These are phyloP conservation scores for Dendrolimus pini DNA, from an alignment of 2,888 invertebrate genomes.

Conservation along the genomic window DNA sequence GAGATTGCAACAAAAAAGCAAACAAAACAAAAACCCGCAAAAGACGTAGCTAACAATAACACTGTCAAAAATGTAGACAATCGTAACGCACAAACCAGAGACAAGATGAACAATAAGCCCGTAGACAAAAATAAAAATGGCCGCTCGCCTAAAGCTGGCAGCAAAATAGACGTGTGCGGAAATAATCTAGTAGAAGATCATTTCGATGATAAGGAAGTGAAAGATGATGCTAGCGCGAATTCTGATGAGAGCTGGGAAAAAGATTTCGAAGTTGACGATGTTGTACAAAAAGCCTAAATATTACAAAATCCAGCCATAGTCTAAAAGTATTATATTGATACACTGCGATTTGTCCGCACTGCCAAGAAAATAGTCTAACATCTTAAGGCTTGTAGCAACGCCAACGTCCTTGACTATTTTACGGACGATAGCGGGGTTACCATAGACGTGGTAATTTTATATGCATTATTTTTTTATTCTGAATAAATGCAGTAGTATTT, in stretches of 20 bases:
- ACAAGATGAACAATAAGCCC: constrained; percentile 38
- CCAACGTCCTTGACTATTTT: too few species aligned
- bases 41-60: constrained; percentile 54
- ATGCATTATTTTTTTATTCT: background rate
- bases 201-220: constrained; percentile 63
- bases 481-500: constrained; percentile 20
- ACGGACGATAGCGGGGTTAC: too few species aligned
- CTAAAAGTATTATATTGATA: background rate
- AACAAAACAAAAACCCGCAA: constrained; percentile 36
- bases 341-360: constrained; percentile 3
- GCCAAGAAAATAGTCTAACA: constrained; percentile 1
- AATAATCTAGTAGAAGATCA: constrained; percentile 72
- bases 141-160: constrained; percentile 44
- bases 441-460: too few species aligned
- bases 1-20: constrained; percentile 73
- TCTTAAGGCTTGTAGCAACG: constrained; percentile 10
- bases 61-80: constrained; percentile 35
- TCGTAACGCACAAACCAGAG: constrained; percentile 36
- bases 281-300: constrained; percentile 46
- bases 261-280: constrained; percentile 74
- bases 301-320: constrained; percentile 2
- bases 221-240: constrained; percentile 67
- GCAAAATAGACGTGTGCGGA: constrained; percentile 63
- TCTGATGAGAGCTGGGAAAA: constrained; percentile 79
- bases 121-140: constrained; percentile 36